These are phyloP conservation scores for Chaetodon auriga DNA, from an alignment of 2,113 vertebrate species.

Conservation along the genomic window DNA sequence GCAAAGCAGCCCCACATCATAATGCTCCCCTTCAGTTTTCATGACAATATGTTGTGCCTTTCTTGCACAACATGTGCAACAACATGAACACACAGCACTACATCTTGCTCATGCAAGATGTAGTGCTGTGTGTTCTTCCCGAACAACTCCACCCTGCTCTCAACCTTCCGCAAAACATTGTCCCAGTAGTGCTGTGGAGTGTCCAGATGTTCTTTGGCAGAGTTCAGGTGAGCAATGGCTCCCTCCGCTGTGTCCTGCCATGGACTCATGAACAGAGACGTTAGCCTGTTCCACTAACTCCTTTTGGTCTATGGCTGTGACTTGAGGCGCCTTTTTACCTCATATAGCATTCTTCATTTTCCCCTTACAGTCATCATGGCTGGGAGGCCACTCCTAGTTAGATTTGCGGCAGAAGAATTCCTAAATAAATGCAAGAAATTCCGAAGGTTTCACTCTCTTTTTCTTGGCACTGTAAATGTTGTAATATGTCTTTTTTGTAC, in stretches of 20 bases:
- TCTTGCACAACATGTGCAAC: too few species aligned
- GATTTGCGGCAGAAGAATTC: neutral
- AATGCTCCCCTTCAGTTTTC: neutral
- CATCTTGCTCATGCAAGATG: neutral
- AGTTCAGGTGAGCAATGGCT: too few species aligned
- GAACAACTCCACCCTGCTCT: neutral
- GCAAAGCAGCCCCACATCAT: neutral
- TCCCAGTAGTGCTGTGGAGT: neutral
- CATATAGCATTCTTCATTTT: neutral
- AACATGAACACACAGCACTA: too few species aligned
- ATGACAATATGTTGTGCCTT: neutral
- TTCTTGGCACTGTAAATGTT: too few species aligned
- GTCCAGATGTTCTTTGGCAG: neutral
- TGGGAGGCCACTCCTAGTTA: neutral
- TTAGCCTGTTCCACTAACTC: neutral
- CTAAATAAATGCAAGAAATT: neutral
- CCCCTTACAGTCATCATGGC: neutral
- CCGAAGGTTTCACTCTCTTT: neutral
- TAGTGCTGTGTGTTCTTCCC: neutral
- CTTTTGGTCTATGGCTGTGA: neutral
- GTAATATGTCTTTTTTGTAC: neutral
- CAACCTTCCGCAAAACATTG: neutral
- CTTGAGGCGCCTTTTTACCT: too few species aligned
- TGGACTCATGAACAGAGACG: neutral
- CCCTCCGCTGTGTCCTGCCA: too few species aligned